These are phyloP conservation scores for Dendrolimus punctatus DNA, from an alignment of 1,140 invertebrate genomes.

Conservation along the genomic window DNA sequence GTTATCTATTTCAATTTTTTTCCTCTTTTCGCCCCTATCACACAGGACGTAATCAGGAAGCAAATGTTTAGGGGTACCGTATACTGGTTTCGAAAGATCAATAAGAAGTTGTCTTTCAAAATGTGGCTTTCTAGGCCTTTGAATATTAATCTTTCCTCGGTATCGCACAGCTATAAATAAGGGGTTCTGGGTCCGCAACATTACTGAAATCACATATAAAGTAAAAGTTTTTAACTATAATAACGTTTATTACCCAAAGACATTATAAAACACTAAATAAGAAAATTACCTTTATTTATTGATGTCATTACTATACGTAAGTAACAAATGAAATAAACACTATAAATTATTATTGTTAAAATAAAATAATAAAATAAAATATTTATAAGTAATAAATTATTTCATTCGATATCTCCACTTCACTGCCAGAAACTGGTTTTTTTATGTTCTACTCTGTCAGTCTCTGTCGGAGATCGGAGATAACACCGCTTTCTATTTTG, in stretches of 20 bases:
- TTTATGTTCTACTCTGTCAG: too few relatives aligned
- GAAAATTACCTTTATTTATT: constrained; percentile 25
- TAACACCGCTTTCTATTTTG: too few relatives aligned
- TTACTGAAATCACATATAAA: constrained; percentile 30
- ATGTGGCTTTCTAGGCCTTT: constrained; percentile 78
- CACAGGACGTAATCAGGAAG: constrained; percentile 43
- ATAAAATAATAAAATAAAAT: too few relatives aligned
- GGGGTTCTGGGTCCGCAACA: constrained; percentile 53
- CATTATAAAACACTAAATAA: constrained; percentile 1
- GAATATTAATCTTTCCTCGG: constrained; percentile 82
- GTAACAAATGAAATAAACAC: too few relatives aligned
- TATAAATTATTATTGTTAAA: too few relatives aligned
- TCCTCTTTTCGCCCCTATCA: constrained; percentile 22
- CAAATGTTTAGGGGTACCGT: constrained; percentile 49
- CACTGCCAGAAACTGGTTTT: too few relatives aligned
- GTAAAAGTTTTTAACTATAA: constrained; percentile 4
- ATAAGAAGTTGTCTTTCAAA: constrained; percentile 76
- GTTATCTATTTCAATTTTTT: constrained; percentile 64
- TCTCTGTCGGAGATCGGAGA: too few relatives aligned
- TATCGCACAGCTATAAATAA: constrained; percentile 75
- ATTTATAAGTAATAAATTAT: too few relatives aligned
- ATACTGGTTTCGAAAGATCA: constrained; percentile 75
- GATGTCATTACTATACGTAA: constrained; percentile 16
- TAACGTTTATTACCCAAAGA: constrained; percentile 2
- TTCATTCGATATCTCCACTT: too few relatives aligned